These are phyloP conservation scores for Bombus waltoni DNA, from an alignment of 1,140 invertebrate genomes.

Conservation along the genomic window DNA sequence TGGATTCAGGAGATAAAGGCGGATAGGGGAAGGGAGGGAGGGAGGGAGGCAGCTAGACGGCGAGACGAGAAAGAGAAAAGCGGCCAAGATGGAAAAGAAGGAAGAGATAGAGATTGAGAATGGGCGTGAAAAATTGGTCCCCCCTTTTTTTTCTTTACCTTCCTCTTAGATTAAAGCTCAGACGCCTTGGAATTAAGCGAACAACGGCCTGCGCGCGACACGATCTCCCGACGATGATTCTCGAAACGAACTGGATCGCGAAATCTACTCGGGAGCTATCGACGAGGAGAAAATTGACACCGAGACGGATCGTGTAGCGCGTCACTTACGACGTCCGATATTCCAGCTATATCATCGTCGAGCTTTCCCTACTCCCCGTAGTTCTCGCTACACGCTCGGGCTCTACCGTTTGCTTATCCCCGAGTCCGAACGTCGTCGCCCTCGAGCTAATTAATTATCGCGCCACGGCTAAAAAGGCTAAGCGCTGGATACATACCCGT, in stretches of 20 bases:
- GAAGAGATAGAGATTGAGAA: slow-evolving; percentile 44
- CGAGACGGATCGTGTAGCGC: neutral
- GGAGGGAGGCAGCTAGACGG: slow-evolving; percentile 18
- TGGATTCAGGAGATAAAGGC: slow-evolving; percentile 59
- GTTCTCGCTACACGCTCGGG: neutral
- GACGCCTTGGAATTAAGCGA: slow-evolving; percentile 47
- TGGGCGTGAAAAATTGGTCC: slow-evolving; percentile 76
- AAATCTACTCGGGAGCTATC: neutral
- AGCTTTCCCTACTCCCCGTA: neutral
- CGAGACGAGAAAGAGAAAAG: slow-evolving; percentile 1
- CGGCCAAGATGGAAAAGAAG: neutral
- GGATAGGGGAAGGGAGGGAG: slow-evolving; percentile 36
- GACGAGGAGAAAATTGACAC: neutral
- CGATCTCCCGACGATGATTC: slow-evolving; percentile 22
- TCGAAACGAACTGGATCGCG: slow-evolving; percentile 20
- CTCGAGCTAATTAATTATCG: slow-evolving; percentile 73
- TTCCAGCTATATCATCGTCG: neutral
- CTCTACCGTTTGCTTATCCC: slow-evolving; percentile 12
- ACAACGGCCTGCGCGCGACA: slow-evolving; percentile 30
- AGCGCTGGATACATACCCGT: slow-evolving; percentile 77
- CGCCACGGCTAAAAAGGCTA: slow-evolving; percentile 76
- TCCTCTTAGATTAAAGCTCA: slow-evolving; percentile 60
- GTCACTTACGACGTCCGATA: neutral
- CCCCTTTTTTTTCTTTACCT: slow-evolving; percentile 49
- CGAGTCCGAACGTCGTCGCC: slow-evolving; percentile 55